Evolutionary conservation across 1,140 invertebrate species (phyloP).

Genomic region (Camponotus pennsylvanicus): DNA sequence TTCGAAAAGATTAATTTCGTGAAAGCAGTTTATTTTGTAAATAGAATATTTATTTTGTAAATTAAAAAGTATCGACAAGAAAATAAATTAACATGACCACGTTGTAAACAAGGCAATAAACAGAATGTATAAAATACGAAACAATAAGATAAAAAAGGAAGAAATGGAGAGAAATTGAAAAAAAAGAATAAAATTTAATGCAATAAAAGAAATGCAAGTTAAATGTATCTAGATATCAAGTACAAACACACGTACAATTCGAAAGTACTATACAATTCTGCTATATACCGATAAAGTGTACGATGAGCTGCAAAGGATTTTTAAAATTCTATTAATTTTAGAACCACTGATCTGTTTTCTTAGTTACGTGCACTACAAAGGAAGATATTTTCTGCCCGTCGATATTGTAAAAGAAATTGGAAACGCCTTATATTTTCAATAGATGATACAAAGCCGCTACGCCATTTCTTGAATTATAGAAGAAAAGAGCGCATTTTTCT

Average conservation of each 20-base stretch:
- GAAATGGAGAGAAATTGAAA: constrained; percentile 32
- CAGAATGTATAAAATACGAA: constrained; percentile 8
- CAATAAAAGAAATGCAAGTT: constrained; percentile 28
- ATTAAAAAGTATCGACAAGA: constrained; percentile 1
- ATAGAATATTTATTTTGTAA: not conserved
- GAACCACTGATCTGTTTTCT: not conserved
- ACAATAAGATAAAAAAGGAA: not conserved
- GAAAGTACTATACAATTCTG: constrained; percentile 11
- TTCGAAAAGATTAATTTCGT: not conserved
- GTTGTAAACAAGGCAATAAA: constrained; percentile 40
- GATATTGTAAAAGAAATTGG: constrained; percentile 35
- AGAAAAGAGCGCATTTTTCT: not conserved
- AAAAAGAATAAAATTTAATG: not conserved
- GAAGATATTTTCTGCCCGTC: not conserved
- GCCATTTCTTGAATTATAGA: constrained; percentile 24
- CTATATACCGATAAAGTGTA: not conserved
- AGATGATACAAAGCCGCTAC: constrained; percentile 4
- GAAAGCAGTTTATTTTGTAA: not conserved
- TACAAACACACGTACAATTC: not conserved
- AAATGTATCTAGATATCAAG: constrained; percentile 3
- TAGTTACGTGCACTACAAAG: constrained; percentile 3
- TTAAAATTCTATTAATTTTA: constrained; percentile 48
- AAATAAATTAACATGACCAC: not conserved
- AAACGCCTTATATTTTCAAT: constrained; percentile 30
- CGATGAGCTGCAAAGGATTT: not conserved